A percentile compares a stretch with the other conserved stretches of the same genome.
These are phyloP conservation scores for Halcyon badia DNA, from an alignment of 2,797 vertebrate genomes.

Conservation along the genomic window DNA sequence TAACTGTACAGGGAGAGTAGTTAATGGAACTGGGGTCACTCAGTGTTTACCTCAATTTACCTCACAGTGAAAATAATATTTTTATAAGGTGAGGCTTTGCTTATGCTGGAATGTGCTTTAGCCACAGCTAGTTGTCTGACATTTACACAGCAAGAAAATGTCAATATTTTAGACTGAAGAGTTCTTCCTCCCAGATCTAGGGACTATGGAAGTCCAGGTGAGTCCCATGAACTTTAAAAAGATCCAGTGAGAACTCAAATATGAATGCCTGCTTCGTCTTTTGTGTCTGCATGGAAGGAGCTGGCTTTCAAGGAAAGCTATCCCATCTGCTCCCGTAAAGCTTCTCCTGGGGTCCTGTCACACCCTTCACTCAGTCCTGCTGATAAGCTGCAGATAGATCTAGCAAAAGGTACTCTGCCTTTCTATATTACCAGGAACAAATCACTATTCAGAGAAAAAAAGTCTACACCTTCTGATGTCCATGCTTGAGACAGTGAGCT, in stretches of 20 bases:
- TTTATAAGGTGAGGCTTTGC: background rate
- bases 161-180: background rate
- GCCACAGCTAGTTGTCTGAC: background rate
- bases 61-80: background rate
- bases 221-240: background rate
- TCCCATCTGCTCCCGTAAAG: background rate
- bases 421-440: background rate
- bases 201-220: fast-evolving
- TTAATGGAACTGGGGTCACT: background rate
- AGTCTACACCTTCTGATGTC: background rate
- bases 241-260: background rate
- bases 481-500: background rate
- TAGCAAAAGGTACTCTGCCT: background rate
- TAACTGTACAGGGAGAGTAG: background rate
- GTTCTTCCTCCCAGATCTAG: background rate
- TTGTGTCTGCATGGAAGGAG: background rate
- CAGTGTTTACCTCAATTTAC: background rate
- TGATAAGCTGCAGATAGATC: background rate
- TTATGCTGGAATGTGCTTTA: background rate
- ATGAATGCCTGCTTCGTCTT: background rate
- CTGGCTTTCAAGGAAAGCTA: background rate
- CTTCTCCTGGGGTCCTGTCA: background rate
- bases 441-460: background rate
- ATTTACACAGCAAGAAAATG: background rate
- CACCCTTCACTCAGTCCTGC: background rate